Conservation (phyloP, 2,113 vertebrate species). For the Globicephala melas region DNA sequence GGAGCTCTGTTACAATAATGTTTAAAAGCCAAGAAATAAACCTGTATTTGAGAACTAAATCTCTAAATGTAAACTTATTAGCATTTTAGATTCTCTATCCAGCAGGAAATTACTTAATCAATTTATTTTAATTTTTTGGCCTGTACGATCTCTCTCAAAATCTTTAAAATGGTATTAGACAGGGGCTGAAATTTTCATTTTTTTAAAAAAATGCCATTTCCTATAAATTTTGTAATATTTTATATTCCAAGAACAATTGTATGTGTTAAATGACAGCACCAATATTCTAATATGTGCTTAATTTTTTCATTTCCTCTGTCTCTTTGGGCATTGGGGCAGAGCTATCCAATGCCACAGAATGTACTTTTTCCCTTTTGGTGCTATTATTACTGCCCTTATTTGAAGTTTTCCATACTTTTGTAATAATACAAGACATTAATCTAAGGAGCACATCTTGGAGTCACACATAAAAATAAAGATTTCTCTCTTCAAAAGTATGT, state of each 20-base stretch:
- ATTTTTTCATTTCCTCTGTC: background rate
- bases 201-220: conserved; percentile 29
- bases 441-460: background rate
- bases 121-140: conserved; percentile 81
- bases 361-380: background rate
- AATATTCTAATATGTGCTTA: background rate
- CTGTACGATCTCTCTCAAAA: conserved; percentile 80
- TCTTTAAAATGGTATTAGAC: conserved; percentile 80
- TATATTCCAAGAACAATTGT: background rate
- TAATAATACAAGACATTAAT: background rate
- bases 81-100: conserved; percentile 76
- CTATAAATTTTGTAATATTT: conserved; percentile 11
- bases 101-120: conserved; percentile 84
- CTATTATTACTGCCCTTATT: background rate
- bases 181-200: conserved; percentile 75
- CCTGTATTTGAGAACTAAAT: conserved; percentile 73
- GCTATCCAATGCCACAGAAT: background rate
- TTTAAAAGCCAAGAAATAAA: conserved; percentile 74
- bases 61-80: conserved; percentile 77
- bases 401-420: background rate
- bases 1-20: background rate
- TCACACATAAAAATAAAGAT: background rate
- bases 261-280: background rate
- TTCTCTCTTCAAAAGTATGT: background rate
- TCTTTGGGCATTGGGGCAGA: background rate